Conservation (phyloP, 2,888 invertebrate genomes). For the Apodemia mormo region DNA sequence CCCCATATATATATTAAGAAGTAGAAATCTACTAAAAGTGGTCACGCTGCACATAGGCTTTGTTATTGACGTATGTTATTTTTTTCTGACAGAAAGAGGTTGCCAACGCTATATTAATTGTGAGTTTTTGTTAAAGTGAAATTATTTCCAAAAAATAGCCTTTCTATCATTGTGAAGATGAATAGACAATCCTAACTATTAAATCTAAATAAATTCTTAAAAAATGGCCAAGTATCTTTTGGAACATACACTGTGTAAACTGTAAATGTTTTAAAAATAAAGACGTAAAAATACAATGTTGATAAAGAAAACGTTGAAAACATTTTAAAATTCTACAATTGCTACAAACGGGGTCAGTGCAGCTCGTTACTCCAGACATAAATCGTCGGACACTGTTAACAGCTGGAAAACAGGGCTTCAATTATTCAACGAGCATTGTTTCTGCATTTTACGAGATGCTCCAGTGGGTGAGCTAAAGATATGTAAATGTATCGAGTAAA, state of each 20-base stretch:
- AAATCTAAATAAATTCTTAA: too few species aligned
- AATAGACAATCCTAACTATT: too few species aligned
- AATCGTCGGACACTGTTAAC: constrained; percentile 48
- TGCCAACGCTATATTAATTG: too few species aligned
- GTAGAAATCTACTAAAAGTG: too few species aligned
- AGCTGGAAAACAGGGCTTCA: constrained; percentile 50
- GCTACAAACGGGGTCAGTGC: constrained; percentile 32
- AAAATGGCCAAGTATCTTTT: background rate
- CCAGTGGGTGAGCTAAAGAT: constrained; percentile 49
- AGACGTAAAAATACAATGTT: constrained; percentile 12
- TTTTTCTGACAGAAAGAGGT: too few species aligned
- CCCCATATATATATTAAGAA: too few species aligned
- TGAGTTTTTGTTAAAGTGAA: too few species aligned
- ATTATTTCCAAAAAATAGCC: too few species aligned
- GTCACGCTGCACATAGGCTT: too few species aligned
- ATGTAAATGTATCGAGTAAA: constrained; percentile 60
- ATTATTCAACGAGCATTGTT: constrained; percentile 56
- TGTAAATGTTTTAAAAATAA: background rate
- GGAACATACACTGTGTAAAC: background rate
- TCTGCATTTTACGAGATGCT: constrained; percentile 58
- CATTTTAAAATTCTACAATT: constrained; percentile 29
- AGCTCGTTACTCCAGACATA: constrained; percentile 37
- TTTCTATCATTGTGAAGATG: too few species aligned
- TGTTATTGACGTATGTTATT: too few species aligned
- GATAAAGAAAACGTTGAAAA: constrained; percentile 18